Evolutionary conservation across 2,797 vertebrate genomes (phyloP).

Genomic region (Carcharodon carcharias): DNA sequence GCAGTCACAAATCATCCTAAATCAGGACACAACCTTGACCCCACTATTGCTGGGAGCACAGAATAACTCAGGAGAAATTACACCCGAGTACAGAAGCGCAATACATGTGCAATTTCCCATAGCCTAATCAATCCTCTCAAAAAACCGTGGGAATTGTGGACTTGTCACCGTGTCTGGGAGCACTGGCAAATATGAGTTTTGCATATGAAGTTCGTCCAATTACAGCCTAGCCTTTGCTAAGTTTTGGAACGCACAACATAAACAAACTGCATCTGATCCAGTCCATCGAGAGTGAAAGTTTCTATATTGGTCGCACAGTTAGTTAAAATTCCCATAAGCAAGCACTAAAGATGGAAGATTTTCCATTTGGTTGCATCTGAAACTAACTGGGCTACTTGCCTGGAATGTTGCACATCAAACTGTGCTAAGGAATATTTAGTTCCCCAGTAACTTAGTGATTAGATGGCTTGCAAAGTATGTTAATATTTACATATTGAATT

Average conservation of each 20-base stretch:
- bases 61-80: not conserved
- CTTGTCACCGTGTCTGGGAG: not conserved
- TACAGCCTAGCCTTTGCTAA: not conserved
- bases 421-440: not conserved
- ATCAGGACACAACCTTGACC: not conserved
- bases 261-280: not conserved
- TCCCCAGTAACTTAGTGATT: not conserved
- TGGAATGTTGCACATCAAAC: constrained; percentile 1
- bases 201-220: not conserved
- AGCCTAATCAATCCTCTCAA: not conserved
- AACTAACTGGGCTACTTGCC: constrained; percentile 12
- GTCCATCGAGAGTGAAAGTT: not conserved
- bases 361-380: not conserved
- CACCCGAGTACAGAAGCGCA: not conserved
- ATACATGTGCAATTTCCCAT: not conserved
- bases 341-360: not conserved
- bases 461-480: not conserved
- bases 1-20: not conserved
- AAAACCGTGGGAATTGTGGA: not conserved
- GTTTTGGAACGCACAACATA: not conserved
- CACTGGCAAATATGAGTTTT: not conserved
- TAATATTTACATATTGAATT: not conserved
- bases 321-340: not conserved
- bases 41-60: not conserved
- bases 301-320: too few relatives aligned